Conservation (phyloP, 2,113 vertebrate species). For the Cnemophilus loriae region DNA sequence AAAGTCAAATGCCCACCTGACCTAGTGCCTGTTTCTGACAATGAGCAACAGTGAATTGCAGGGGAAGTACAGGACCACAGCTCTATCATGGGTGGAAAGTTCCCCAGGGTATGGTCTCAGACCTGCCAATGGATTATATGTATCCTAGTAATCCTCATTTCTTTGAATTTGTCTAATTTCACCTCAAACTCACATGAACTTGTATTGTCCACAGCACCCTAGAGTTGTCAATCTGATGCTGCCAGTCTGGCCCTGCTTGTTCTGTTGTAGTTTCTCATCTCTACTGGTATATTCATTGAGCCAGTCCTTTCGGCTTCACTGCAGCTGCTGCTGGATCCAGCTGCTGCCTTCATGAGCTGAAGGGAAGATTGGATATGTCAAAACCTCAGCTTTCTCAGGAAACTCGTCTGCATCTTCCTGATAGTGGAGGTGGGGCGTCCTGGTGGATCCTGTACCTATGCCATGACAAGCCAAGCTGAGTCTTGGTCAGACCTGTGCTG, state of each 20-base stretch:
- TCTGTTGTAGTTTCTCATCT: background rate
- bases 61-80: background rate
- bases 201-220: background rate
- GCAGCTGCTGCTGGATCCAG: background rate
- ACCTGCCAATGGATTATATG: background rate
- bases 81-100: background rate
- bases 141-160: background rate
- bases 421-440: background rate
- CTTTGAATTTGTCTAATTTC: background rate
- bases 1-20: background rate
- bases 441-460: background rate
- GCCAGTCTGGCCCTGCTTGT: background rate
- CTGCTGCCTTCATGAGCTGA: background rate
- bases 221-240: background rate
- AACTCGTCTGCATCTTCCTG: background rate
- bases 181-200: background rate
- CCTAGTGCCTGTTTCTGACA: background rate
- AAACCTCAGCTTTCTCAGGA: background rate
- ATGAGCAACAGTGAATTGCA: background rate
- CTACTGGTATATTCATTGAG: background rate
- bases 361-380: background rate
- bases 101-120: background rate
- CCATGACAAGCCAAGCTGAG: background rate
- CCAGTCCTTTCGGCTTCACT: background rate
- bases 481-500: background rate